phyloP scores from a whole-genome alignment of 2,888 invertebrate genomes.

The Crioceris asparagi region DNA sequence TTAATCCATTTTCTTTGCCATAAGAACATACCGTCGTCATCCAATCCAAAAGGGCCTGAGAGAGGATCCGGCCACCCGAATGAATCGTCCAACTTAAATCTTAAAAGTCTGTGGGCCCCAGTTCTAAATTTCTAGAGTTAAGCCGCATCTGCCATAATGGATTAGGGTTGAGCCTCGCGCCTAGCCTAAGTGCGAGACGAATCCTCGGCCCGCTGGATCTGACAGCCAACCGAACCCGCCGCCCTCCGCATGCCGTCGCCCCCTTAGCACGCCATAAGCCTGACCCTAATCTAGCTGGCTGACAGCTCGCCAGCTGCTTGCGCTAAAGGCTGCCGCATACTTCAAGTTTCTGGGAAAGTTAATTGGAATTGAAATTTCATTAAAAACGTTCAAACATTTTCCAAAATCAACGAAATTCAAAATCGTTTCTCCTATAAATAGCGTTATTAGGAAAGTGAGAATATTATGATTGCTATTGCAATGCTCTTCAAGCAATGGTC shows the following conservation, averaged over 20 bases:
- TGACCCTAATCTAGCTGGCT: conserved; percentile 38
- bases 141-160: conserved; percentile 36
- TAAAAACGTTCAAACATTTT: too few species aligned
- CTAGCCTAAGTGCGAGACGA: conserved; percentile 33
- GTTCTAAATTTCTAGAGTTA: conserved; percentile 29
- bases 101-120: conserved; percentile 24
- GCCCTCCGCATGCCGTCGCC: conserved; percentile 19
- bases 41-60: too few species aligned
- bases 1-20: too few species aligned
- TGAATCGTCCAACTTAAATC: conserved; percentile 7
- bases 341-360: neutral
- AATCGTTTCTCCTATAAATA: too few species aligned
- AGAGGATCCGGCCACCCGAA: too few species aligned
- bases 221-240: conserved; percentile 28
- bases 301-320: conserved; percentile 38
- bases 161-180: conserved; percentile 35
- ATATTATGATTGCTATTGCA: too few species aligned
- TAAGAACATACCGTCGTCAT: too few species aligned
- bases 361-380: too few species aligned
- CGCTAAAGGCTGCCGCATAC: conserved; percentile 33
- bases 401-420: too few species aligned
- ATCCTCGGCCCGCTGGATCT: conserved; percentile 32
- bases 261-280: conserved; percentile 22
- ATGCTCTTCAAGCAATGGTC: too few species aligned
- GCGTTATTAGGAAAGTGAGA: too few species aligned